Conservation (phyloP, 2,113 vertebrate species). For the Muntiacus reevesi region DNA sequence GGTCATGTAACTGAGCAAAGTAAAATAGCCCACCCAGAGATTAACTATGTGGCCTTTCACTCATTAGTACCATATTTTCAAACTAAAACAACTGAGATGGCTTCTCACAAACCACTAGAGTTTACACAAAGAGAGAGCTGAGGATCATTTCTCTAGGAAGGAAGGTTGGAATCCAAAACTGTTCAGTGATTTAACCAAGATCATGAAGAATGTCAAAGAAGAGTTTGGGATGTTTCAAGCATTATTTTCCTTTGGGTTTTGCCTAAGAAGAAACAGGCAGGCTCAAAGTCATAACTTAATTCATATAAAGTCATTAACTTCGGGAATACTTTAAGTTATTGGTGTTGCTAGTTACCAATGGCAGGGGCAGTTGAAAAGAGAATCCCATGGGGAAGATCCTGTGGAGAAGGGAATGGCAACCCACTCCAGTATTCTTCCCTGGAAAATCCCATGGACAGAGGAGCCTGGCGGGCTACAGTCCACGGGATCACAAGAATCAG, state of each 20-base stretch:
- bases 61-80: slow-evolving; percentile 49
- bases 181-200: neutral
- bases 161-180: neutral
- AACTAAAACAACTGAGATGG: slow-evolving; percentile 36
- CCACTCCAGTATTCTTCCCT: neutral
- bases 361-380: neutral
- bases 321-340: neutral
- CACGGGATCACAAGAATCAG: neutral
- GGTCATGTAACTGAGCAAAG: slow-evolving; percentile 65
- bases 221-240: neutral
- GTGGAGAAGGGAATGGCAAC: neutral
- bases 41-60: slow-evolving; percentile 45
- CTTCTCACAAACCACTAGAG: neutral
- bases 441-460: neutral
- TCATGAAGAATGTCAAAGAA: neutral
- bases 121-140: neutral
- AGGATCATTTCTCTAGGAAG: neutral
- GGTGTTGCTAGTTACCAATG: neutral
- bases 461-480: neutral
- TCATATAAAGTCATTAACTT: neutral
- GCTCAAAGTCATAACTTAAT: neutral
- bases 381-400: neutral
- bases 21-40: slow-evolving; percentile 70
- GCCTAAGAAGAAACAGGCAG: neutral
- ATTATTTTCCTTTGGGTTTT: slow-evolving; percentile 25